Conservation (phyloP, 1,140 invertebrate species). For the Protaetia brevitarsis region DNA sequence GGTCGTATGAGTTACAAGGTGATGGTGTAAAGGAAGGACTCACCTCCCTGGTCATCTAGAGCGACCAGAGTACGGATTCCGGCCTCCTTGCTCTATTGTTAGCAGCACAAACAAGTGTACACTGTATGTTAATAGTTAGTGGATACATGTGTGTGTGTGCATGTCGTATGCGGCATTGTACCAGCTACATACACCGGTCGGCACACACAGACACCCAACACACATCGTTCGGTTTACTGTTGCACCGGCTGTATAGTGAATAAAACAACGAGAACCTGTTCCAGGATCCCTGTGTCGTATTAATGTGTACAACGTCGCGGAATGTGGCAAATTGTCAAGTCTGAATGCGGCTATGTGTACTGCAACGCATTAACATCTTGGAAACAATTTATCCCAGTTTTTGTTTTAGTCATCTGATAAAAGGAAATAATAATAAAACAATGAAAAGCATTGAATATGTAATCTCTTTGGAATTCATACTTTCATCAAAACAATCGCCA, state of each 20-base stretch:
- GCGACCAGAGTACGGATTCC: constrained; percentile 98
- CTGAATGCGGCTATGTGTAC: no score
- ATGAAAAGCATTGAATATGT: no score
- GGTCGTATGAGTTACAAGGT: background rate
- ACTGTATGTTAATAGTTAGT: constrained; percentile 49
- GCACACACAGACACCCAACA: constrained; percentile 18
- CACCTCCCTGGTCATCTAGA: constrained; percentile 99
- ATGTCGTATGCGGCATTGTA: constrained; percentile 9
- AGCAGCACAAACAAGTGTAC: constrained; percentile 70
- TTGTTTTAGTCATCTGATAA: no score
- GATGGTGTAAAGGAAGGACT: constrained; percentile 56
- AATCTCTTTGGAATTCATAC: no score
- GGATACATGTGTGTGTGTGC: constrained; percentile 19
- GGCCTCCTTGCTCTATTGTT: constrained; percentile 96
- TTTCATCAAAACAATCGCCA: no score
- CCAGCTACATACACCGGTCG: constrained; percentile 5
- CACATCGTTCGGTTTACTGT: background rate
- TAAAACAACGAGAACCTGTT: background rate
- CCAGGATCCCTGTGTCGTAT: background rate
- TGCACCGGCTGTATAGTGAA: background rate
- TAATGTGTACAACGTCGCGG: no score
- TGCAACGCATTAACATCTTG: no score
- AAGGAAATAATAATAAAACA: no score
- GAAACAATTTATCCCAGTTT: no score
- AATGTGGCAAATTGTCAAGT: no score